Base-by-base conservation (phyloP, 1,140 invertebrate species). In the Heterodera schachtii region DNA sequence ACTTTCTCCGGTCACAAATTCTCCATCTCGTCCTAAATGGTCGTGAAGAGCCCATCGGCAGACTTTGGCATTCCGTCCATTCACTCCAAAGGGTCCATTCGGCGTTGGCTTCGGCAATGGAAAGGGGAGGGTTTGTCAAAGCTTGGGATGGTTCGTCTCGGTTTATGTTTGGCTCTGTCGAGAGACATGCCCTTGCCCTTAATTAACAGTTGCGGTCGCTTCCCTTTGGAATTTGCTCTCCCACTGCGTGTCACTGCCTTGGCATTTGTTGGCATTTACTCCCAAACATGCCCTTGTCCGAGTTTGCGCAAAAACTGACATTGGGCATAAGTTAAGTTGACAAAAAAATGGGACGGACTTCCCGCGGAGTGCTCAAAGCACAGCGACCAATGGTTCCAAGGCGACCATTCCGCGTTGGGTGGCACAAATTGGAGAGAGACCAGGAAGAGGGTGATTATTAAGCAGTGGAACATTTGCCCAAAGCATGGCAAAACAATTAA, bases 21-120 rank as follows among this genome's bases (percentile, higher is more conserved):
- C 77, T 71, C 77, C 77, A 78, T 71, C 77, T 31, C 11, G 57
- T 78, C 49, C 31, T 78, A 46, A 78, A 78, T 31, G 64, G 31
- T 43, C 21, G 5, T 69, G 19, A 70, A 13, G 21, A 41, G 64
- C 60, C 31, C 47, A 31, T 6, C 21, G 46, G 7, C 44, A 71
- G 31, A 71, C 69, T 71, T 71, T 78, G 66, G 47, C 77, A 78
- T 78, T 78, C 77, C 31, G 77, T 78, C 77, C 77, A 78, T 69
- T 78, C 64, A 46, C 77, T 78, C 77, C 77, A 78, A 19, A 41
- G 9, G n/a, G 49, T 49, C 77, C 77, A 78, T 16, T 78, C n/a
- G 49, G 77, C 77, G 21, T 78, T 16, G 16, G 41, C 64, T 70
- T 43, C 44, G 41, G 70, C 47, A 46, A 49, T 16, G 13, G 64